These are phyloP conservation scores for Drosophila testacea DNA, from an alignment of 2,888 invertebrate species.

Conservation along the genomic window DNA sequence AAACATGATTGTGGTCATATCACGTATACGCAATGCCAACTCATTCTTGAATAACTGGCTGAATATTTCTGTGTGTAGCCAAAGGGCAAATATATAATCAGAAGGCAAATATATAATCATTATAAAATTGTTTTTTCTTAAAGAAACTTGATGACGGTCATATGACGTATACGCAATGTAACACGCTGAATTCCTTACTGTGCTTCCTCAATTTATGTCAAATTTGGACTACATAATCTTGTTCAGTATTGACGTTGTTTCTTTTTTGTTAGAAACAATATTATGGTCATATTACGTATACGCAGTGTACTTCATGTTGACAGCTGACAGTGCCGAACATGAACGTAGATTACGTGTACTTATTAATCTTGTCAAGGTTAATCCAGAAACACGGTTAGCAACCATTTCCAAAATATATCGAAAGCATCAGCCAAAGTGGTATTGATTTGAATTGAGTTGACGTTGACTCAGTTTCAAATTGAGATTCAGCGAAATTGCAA, in stretches of 20 bases:
- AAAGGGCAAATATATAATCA: not conserved
- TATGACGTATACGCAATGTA: slow-evolving; percentile 19
- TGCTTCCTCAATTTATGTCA: not conserved
- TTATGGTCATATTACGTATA: slow-evolving; percentile 34
- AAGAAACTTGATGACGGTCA: not conserved
- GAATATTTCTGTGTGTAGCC: not conserved
- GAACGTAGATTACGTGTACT: not conserved
- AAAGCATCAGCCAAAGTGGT: slow-evolving; percentile 42
- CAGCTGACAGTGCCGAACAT: slow-evolving; percentile 14
- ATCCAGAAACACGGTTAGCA: slow-evolving; percentile 16
- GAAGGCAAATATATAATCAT: not conserved
- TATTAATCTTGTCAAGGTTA: slow-evolving; percentile 43
- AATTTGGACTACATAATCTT: not conserved
- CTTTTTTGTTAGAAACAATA: not conserved
- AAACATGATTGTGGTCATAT: not conserved
- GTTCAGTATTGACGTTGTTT: not conserved
- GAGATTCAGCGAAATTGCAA: slow-evolving; percentile 47
- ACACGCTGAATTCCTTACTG: not conserved
- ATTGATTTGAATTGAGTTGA: slow-evolving; percentile 11
- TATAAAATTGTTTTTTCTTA: not conserved
- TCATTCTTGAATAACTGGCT: slow-evolving; percentile 1
- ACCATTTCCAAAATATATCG: slow-evolving; percentile 26
- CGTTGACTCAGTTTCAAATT: slow-evolving; percentile 19
- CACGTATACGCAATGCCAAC: slow-evolving; percentile 9
- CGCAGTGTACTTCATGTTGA: slow-evolving; percentile 24